Base-by-base conservation (phyloP, 2,888 invertebrate genomes). In the Macrophya annulata region DNA sequence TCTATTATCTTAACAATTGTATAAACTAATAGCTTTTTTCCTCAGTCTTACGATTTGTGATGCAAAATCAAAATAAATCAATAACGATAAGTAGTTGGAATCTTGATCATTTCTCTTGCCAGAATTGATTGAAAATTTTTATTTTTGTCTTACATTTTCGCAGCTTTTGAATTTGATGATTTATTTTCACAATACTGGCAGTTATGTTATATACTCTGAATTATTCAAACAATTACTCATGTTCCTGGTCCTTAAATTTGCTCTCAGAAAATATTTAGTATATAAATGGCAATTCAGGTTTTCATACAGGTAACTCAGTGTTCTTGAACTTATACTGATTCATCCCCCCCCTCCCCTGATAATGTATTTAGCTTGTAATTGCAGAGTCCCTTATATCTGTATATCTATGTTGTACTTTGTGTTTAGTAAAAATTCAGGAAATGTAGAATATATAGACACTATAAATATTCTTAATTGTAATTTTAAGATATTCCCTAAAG, bases 341-440 rank as follows among this genome's bases (percentile, higher is more conserved):
- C 45, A 45, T 45, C 15, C 1, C 17, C 17, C 48, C 15, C 17
- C 17, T 4, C 15, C 79, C 62, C 43, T 43, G 43, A 62, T 81
- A 81, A 81, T 62, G 62, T 81, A 79, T 79, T 31, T 77, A 77
- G 55, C 77, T 51, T 45, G 31, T 74, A 74, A 74, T 72, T 45
- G 5, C 68, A 55, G 72, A 74, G 72, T 45, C 72, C 43, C 45
- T 74, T 43, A 45, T 62, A 81, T 62, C 62, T 81, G 40, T 81
- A 81, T 62, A 81, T 81, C 62, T 83, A 51, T 83, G 83, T 83
- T 71, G 83, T 83, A 83, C 45, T 68, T 68, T 83, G 83, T 83
- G 71, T 83, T 83, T 65, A 68, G 68, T 65, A 31, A 65, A 82
- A 68, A 83, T 81, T 83, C 83, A 83, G 83, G 83, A 68, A 83